Conservation (phyloP, 1,140 invertebrate genomes). For the Trichonephila clavata region DNA sequence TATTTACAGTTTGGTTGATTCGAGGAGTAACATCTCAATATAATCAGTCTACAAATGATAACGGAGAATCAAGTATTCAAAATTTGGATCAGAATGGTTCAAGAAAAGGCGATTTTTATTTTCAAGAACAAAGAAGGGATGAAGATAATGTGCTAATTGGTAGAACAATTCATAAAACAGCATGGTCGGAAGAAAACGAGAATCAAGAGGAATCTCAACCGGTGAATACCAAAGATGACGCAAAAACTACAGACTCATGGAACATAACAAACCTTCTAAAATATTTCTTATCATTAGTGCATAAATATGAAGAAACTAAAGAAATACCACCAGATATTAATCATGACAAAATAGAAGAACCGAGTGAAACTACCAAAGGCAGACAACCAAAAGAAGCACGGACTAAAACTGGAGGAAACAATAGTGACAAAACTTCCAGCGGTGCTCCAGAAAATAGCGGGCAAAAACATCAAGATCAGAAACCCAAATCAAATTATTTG, state of each 20-base stretch:
- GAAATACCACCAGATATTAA: not conserved
- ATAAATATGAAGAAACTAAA: not conserved
- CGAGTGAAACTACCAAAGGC: not conserved
- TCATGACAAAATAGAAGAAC: not conserved
- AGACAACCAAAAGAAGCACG: not conserved
- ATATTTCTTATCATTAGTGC: not conserved
- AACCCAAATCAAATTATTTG: not conserved
- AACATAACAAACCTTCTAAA: not conserved
- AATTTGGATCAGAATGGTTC: not conserved
- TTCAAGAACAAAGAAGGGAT: not conserved
- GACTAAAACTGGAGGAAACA: not conserved
- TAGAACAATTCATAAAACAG: not conserved
- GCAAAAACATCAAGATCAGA: not conserved
- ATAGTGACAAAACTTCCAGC: not conserved
- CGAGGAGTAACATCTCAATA: not conserved
- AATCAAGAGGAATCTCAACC: not conserved
- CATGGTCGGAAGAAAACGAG: not conserved
- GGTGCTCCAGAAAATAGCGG: not conserved
- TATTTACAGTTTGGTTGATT: not conserved
- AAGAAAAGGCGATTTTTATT: not conserved
- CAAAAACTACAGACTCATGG: not conserved
- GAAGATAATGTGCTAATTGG: not conserved
- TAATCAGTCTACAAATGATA: not conserved
- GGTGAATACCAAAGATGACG: not conserved
- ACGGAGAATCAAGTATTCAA: not conserved